Evolutionary conservation across 2,113 vertebrate genomes (phyloP), one percentile per base, ranked within the genome.

Genomic region (Pavo muticus): DNA sequence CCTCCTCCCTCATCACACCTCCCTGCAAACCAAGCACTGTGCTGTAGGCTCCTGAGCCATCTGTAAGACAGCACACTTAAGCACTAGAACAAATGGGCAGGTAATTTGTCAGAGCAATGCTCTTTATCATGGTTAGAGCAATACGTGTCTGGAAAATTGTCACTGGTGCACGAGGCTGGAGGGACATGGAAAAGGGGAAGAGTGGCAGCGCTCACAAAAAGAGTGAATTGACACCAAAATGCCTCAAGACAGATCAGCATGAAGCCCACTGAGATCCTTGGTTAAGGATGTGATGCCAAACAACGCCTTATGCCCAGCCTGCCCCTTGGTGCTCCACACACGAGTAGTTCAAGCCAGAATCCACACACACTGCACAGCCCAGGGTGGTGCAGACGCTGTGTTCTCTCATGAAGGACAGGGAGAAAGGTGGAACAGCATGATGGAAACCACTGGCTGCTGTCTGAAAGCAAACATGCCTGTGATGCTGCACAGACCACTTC

Each of bases 321-420:
- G 35, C 13, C 39, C 72, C 39, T n/a, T 27, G 39, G 32, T 25
- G 30, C 15, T 52, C 37, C 20, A 7, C 2, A 6, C 0, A 0
- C 0, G 5, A 40, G 14, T 23, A 6, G 32, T 5, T 27, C 0
- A 84, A 52, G 57, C 60, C 69, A 2, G 2, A 42, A 29, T 2
- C 27, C 30, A 0, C 0, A 10, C 23, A 10, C 4, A 6, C 50
- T 21, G 39, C 60, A 16, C 0, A 0, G 11, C 14, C n/a, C 3
- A 3, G 30, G 32, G 23, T 40, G 35, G 14, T 1, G 10, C 18
- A 48, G 67, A 32, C 4, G 3, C 45, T 1, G 2, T 20, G 24
- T 29, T 37, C 52, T 13, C 44, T 72, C 32, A 11, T 11, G 8
- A 63, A 69, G 52, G 50, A 57, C 60, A 45, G 45, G n/a, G 65